Evolutionary conservation across 2,113 vertebrate species (phyloP).

Genomic region (Greenwoodochromis staneri): DNA sequence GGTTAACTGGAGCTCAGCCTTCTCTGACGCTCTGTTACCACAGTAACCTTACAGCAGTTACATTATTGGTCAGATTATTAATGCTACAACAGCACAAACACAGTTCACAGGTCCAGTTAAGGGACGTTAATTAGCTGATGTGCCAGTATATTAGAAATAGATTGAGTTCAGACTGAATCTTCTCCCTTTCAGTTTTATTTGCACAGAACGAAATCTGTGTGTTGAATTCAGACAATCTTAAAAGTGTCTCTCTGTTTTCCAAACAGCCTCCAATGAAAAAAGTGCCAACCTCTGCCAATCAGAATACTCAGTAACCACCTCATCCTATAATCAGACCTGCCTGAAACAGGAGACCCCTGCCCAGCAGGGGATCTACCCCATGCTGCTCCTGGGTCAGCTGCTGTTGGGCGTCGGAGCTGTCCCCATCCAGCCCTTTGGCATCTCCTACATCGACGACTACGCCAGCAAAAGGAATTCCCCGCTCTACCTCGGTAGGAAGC

Average conservation of each 20-base stretch:
- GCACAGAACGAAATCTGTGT: not conserved
- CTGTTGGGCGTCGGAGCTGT: slow-evolving; percentile 82
- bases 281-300: slow-evolving; percentile 67
- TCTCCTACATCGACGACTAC: slow-evolving; percentile 94
- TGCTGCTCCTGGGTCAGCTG: slow-evolving; percentile 82
- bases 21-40: not conserved
- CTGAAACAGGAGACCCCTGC: not conserved
- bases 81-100: not conserved
- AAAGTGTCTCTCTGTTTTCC: not conserved
- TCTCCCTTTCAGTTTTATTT: not conserved
- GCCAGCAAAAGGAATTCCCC: slow-evolving; percentile 87
- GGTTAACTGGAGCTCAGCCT: not conserved
- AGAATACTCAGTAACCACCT: fast-evolving
- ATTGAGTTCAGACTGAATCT: not conserved
- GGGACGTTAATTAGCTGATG: not conserved
- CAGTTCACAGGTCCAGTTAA: not conserved
- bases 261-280: slow-evolving; percentile 53
- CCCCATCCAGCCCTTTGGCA: slow-evolving; percentile 94
- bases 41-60: not conserved
- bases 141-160: not conserved
- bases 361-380: slow-evolving; percentile 66
- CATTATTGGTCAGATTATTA: not conserved
- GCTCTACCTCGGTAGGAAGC: slow-evolving; percentile 79
- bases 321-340: slow-evolving; percentile 55
- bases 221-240: not conserved